These are phyloP conservation scores for Callyntrura guangdongensis DNA, from an alignment of 2,888 invertebrate genomes.

Conservation along the genomic window DNA sequence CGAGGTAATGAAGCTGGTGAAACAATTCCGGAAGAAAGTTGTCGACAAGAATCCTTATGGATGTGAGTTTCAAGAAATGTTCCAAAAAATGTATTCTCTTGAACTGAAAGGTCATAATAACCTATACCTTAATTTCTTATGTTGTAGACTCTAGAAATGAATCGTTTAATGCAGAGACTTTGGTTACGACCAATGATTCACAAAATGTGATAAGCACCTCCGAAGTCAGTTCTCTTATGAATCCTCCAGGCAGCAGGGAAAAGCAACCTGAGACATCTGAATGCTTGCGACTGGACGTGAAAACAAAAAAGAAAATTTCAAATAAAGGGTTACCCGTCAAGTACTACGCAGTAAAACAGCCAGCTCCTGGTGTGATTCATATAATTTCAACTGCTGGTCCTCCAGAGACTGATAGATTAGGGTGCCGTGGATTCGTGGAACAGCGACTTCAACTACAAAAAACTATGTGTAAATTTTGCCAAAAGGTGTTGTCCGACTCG, in stretches of 20 bases:
- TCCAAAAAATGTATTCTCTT: too few species aligned
- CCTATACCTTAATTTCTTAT: too few species aligned
- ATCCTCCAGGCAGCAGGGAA: too few species aligned
- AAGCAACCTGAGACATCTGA: neutral
- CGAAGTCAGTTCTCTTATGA: too few species aligned
- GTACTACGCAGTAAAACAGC: constrained; percentile 47
- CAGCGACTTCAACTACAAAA: neutral
- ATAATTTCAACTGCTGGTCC: constrained; percentile 54
- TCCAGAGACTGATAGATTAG: neutral
- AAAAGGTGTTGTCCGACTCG: neutral
- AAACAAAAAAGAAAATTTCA: neutral
- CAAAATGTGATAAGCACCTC: too few species aligned
- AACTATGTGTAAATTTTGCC: constrained; percentile 62
- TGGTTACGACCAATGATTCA: too few species aligned
- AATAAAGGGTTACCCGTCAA: neutral
- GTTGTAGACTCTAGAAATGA: too few species aligned
- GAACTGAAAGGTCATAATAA: too few species aligned
- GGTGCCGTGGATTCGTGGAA: neutral
- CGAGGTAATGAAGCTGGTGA: constrained; percentile 59
- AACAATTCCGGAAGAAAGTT: constrained; percentile 37
- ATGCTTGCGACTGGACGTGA: neutral
- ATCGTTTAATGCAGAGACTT: too few species aligned
- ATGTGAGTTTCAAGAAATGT: constrained; percentile 45
- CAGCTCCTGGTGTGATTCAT: constrained; percentile 60
- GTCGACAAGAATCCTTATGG: constrained; percentile 48